These are phyloP conservation scores for Aphidius gifuensis DNA, from an alignment of 1,140 invertebrate species.

Conservation along the genomic window DNA sequence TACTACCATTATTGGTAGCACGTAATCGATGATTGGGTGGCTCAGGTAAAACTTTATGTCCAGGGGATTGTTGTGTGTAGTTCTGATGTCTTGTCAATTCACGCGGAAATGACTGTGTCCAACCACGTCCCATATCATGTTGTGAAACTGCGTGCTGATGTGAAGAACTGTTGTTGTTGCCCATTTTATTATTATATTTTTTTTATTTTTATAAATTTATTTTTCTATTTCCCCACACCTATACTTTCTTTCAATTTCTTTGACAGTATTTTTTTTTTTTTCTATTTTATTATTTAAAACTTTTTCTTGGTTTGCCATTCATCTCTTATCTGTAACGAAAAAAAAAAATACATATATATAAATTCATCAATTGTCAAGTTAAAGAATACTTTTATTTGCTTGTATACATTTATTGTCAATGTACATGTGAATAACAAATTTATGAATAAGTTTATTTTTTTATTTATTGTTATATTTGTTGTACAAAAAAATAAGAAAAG, in stretches of 20 bases:
- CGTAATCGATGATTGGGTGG: constrained; percentile 62
- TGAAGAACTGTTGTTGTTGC: constrained; percentile 39
- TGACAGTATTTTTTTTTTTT: neutral
- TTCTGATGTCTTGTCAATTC: constrained; percentile 38
- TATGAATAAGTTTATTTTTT: too few relatives aligned
- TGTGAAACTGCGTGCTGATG: constrained; percentile 29
- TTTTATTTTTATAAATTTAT: constrained; percentile 8
- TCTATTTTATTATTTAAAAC: too few relatives aligned
- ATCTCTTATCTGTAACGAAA: too few relatives aligned
- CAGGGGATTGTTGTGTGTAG: constrained; percentile 34
- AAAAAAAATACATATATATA: too few relatives aligned
- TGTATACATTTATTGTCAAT: too few relatives aligned
- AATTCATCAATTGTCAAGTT: too few relatives aligned
- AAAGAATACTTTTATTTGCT: too few relatives aligned
- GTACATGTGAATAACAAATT: too few relatives aligned
- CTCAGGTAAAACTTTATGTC: constrained; percentile 67
- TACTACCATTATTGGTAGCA: constrained; percentile 74
- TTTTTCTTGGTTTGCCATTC: too few relatives aligned
- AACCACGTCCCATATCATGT: constrained; percentile 41
- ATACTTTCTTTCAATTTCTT: constrained; percentile 14
- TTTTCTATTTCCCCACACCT: neutral
- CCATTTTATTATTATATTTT: constrained; percentile 33
- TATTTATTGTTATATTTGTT: neutral
- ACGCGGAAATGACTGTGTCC: constrained; percentile 54
- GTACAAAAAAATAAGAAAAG: neutral